Percentiles rank a stretch among this genome's conserved stretches.
These are phyloP conservation scores for Ageneiosus marmoratus DNA, from an alignment of 2,113 vertebrate genomes.

Conservation along the genomic window DNA sequence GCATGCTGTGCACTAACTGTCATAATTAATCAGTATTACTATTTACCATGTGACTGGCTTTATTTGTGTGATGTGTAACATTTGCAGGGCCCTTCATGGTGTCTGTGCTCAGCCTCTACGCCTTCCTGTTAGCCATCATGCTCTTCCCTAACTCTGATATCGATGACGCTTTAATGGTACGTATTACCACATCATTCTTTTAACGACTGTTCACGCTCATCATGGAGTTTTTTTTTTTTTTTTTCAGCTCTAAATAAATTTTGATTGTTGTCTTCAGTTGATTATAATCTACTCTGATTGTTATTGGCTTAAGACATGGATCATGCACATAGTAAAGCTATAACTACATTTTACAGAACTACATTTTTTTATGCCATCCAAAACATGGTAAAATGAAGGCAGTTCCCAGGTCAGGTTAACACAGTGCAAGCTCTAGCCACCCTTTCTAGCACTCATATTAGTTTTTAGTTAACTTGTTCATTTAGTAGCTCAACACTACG, in stretches of 20 bases:
- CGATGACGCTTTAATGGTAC: conserved; percentile 83
- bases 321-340: not conserved
- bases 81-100: conserved; percentile 74
- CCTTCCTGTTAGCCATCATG: conserved; percentile 84
- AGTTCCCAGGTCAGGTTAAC: not conserved
- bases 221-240: not conserved
- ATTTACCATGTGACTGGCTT: not conserved
- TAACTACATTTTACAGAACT: not conserved
- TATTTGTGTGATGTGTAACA: not conserved
- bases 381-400: not conserved
- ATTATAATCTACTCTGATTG: not conserved
- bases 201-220: not conserved
- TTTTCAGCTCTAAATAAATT: too few relatives aligned
- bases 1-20: not conserved
- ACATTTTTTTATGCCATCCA: not conserved
- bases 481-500: too few relatives aligned
- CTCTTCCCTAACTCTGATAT: conserved; percentile 79
- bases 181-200: conserved; percentile 11
- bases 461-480: not conserved
- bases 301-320: not conserved
- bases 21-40: not conserved
- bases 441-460: not conserved
- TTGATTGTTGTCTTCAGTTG: not conserved
- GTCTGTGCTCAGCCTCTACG: conserved; percentile 63
- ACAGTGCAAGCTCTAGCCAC: too few relatives aligned